These are phyloP conservation scores for Ctenochaetus hawaiiensis DNA, from an alignment of 2,797 vertebrate species.

Conservation along the genomic window DNA sequence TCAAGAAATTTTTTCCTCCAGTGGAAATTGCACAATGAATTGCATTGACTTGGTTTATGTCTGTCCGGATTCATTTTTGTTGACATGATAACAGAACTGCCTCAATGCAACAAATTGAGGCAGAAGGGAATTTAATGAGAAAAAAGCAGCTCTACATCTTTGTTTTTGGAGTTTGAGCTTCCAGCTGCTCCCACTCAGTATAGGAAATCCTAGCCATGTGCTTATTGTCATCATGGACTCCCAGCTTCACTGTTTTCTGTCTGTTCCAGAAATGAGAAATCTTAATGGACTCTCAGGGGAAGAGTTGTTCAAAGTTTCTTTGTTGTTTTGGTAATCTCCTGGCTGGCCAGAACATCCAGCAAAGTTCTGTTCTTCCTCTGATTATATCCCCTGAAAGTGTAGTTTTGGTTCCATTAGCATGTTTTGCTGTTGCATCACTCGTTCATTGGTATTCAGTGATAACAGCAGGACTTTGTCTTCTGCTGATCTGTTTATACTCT, in stretches of 20 bases:
- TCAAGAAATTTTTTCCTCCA: background rate
- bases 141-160: constrained; percentile 9
- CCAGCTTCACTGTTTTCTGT: constrained; percentile 12
- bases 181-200: constrained; percentile 19
- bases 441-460: constrained; percentile 51
- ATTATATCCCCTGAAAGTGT: constrained; percentile 34
- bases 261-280: constrained; percentile 12
- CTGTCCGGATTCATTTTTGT: background rate
- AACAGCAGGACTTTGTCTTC: constrained; percentile 30
- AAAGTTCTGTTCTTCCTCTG: background rate
- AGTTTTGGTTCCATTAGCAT: constrained; percentile 5
- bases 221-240: background rate
- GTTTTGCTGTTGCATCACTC: constrained; percentile 34
- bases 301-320: constrained; percentile 6
- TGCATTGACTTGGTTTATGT: background rate
- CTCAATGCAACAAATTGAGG: background rate
- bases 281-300: constrained; percentile 29
- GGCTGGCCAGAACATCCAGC: background rate
- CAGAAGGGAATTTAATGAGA: constrained; percentile 11
- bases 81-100: constrained; percentile 10
- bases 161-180: constrained; percentile 26
- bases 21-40: background rate
- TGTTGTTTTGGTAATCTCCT: constrained; percentile 20
- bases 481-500: constrained; percentile 40
- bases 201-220: background rate